These are phyloP conservation scores for Druon quercuslanigerum DNA, from an alignment of 1,140 invertebrate species.

Conservation along the genomic window DNA sequence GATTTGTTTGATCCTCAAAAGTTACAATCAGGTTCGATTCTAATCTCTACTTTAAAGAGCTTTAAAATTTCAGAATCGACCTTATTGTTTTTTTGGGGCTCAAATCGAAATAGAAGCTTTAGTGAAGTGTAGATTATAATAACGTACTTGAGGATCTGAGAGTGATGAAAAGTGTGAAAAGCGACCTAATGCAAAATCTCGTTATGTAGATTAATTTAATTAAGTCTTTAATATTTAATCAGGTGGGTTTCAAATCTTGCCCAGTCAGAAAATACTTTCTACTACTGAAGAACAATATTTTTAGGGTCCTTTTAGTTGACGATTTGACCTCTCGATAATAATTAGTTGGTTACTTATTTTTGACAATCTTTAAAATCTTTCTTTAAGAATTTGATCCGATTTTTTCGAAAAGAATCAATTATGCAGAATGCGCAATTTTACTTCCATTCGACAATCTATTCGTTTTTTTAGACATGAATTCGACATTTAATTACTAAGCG, in stretches of 20 bases:
- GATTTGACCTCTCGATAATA: too few relatives aligned
- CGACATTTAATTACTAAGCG: not conserved
- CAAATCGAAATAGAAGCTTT: slow-evolving; percentile 4
- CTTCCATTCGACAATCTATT: not conserved
- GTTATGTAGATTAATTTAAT: not conserved
- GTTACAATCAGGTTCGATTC: slow-evolving; percentile 11
- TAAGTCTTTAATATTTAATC: not conserved
- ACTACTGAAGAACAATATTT: not conserved
- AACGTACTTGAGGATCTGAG: not conserved
- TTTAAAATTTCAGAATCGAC: not conserved
- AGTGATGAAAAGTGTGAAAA: not conserved
- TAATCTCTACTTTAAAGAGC: not conserved
- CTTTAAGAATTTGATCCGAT: too few relatives aligned
- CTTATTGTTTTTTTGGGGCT: not conserved
- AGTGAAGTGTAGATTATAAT: slow-evolving; percentile 28
- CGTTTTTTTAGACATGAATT: not conserved
- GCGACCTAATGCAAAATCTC: slow-evolving; percentile 1
- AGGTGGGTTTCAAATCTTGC: not conserved
- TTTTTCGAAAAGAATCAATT: too few relatives aligned
- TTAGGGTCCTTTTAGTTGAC: too few relatives aligned
- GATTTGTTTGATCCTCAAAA: slow-evolving; percentile 24
- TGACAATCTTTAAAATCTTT: too few relatives aligned
- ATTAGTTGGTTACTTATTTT: too few relatives aligned
- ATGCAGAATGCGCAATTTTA: too few relatives aligned
- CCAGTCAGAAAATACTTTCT: not conserved